Evolutionary conservation across 1,140 invertebrate genomes (phyloP).

Genomic region (Drosophila rufa): DNA sequence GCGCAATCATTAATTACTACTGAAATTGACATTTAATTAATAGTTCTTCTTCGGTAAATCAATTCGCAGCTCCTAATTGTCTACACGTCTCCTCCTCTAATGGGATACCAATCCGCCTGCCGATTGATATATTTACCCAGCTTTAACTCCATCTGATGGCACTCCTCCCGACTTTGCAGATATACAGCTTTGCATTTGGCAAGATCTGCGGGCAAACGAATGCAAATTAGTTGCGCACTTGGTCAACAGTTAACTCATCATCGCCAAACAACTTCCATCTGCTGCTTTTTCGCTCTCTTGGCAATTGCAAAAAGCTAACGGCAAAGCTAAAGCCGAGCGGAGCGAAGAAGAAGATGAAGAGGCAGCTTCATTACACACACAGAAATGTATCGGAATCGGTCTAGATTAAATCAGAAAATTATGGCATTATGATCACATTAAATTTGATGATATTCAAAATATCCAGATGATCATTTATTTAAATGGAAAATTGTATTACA

Average conservation of each 20-base stretch:
- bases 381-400: neutral
- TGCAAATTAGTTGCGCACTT: slow-evolving; percentile 78
- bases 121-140: slow-evolving; percentile 29
- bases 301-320: slow-evolving; percentile 40
- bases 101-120: neutral
- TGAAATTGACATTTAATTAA: neutral
- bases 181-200: slow-evolving; percentile 27
- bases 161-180: neutral
- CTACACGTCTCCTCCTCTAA: neutral
- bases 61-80: neutral
- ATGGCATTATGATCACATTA: no score
- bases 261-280: slow-evolving; percentile 47
- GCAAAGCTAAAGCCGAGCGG: slow-evolving; percentile 47
- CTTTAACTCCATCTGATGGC: slow-evolving; percentile 3
- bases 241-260: slow-evolving; percentile 77
- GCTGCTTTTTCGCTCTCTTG: slow-evolving; percentile 14
- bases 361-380: slow-evolving; percentile 3
- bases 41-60: slow-evolving; percentile 8
- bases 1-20: neutral
- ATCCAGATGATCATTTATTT: neutral
- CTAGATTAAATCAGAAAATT: no score
- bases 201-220: slow-evolving; percentile 52
- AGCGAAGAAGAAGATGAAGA: slow-evolving; percentile 8
- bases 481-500: no score
- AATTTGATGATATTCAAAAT: no score